These are phyloP conservation scores for Microcebus tavaratra DNA, from an alignment of 2,113 vertebrate species.

Conservation along the genomic window DNA sequence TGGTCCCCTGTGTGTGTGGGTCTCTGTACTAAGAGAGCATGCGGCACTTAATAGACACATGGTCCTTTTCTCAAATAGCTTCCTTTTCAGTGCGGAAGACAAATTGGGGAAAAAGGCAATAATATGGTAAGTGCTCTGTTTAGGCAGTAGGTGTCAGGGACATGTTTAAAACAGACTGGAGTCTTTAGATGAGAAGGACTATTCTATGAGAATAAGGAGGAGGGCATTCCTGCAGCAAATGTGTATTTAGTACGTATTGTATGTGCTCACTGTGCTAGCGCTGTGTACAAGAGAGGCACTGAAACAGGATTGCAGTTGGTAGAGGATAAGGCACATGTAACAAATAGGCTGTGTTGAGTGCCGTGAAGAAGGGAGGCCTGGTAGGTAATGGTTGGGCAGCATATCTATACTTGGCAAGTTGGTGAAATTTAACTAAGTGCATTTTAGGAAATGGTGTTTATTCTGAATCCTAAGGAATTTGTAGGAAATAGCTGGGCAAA, in stretches of 20 bases:
- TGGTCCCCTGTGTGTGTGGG: accelerated
- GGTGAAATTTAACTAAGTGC: neutral
- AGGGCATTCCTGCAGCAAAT: neutral
- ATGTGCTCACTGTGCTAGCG: neutral
- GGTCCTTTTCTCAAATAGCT: neutral
- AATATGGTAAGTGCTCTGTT: accelerated
- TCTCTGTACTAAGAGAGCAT: neutral
- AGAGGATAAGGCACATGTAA: accelerated
- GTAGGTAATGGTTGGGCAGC: too few species aligned
- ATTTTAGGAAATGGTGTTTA: neutral
- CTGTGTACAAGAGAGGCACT: neutral
- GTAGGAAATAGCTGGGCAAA: neutral
- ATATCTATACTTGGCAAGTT: neutral
- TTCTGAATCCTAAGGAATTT: neutral
- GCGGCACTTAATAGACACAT: neutral
- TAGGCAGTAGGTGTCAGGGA: neutral
- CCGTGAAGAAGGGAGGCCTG: neutral
- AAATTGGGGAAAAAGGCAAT: accelerated
- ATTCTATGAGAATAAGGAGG: neutral
- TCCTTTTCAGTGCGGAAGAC: neutral
- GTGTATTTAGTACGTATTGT: accelerated
- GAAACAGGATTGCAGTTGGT: neutral
- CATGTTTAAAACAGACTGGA: neutral
- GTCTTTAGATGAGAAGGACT: neutral
- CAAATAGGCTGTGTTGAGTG: accelerated